Evolutionary conservation across 2,797 vertebrate species (phyloP).

Genomic region (Caiman crocodilus): DNA sequence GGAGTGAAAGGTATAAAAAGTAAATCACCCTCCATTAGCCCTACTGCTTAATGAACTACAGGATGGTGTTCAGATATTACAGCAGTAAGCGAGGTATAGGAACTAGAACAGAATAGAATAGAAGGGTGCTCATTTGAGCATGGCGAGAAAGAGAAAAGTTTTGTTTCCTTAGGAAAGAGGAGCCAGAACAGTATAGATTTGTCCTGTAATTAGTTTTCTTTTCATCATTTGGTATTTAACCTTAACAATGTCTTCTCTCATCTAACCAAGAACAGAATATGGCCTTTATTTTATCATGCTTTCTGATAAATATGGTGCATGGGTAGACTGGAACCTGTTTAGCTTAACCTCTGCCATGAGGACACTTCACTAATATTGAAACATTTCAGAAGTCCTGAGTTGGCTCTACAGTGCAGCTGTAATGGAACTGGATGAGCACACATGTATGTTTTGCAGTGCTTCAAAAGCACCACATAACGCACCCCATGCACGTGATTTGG

Average conservation of each 20-base stretch:
- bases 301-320: slow-evolving; percentile 1
- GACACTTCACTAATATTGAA: fast-evolving
- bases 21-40: background rate
- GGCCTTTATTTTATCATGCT: background rate
- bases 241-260: slow-evolving; percentile 19
- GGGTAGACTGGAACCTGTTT: background rate
- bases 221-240: slow-evolving; percentile 19
- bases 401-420: background rate
- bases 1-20: background rate
- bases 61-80: background rate
- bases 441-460: too few species aligned
- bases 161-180: background rate
- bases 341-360: background rate
- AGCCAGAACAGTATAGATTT: slow-evolving; percentile 16
- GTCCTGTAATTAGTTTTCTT: background rate
- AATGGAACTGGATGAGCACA: background rate
- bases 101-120: background rate
- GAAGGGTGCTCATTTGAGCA: background rate
- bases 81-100: background rate
- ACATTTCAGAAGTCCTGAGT: background rate
- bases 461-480: too few species aligned
- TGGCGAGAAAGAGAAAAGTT: background rate
- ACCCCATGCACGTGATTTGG: too few species aligned
- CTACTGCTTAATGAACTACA: background rate
- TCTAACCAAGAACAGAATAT: slow-evolving; percentile 10